A percentile compares a stretch with the other conserved stretches of the same genome.
Evolutionary conservation across 2,113 vertebrate species (phyloP).

Genomic region (Gopherus flavomarginatus): DNA sequence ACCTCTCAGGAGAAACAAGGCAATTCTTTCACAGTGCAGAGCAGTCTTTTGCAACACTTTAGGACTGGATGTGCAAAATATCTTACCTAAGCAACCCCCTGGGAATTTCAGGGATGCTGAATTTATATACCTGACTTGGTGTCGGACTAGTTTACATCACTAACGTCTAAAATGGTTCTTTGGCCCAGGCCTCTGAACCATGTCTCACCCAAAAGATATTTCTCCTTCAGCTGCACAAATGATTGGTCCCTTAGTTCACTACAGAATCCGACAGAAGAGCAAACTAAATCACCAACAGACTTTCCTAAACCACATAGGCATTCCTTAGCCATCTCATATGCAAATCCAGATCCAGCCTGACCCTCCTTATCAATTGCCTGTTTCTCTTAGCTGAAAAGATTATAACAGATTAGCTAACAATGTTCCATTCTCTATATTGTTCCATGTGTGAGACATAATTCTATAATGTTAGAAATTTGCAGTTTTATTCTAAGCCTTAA

Average conservation of each 20-base stretch:
- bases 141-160: neutral
- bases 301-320: constrained; percentile 67
- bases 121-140: neutral
- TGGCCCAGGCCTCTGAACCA: fast-evolving
- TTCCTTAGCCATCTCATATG: constrained; percentile 68
- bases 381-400: constrained; percentile 67
- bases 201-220: neutral
- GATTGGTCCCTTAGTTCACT: neutral
- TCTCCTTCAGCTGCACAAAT: neutral
- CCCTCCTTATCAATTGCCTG: constrained; percentile 61
- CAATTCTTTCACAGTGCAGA: neutral
- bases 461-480: constrained; percentile 11
- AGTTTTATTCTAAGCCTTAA: neutral
- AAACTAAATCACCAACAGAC: constrained; percentile 36
- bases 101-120: neutral
- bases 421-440: constrained; percentile 3
- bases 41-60: constrained; percentile 17
- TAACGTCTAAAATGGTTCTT: neutral
- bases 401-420: constrained; percentile 63
- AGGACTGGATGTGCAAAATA: neutral
- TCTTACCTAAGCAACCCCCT: neutral
- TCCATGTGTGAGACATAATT: neutral
- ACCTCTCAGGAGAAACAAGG: neutral
- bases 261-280: neutral
- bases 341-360: constrained; percentile 65